Conservation (phyloP, 2,113 vertebrate species). For the Nothoprocta perdicaria region DNA sequence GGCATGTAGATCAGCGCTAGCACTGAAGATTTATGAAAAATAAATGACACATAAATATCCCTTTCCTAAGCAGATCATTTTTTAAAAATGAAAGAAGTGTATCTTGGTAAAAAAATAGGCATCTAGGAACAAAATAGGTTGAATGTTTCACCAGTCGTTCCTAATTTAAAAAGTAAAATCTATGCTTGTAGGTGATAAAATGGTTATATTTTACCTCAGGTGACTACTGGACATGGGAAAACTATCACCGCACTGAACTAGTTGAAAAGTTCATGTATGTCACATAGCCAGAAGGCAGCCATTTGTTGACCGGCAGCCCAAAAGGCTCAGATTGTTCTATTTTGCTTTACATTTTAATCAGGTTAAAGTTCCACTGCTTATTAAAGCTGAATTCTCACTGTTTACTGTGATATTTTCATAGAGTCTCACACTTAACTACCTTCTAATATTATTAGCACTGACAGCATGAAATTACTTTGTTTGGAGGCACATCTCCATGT, state of each 20-base stretch:
- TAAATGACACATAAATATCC: background rate
- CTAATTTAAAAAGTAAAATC: background rate
- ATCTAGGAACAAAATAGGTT: background rate
- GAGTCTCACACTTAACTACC: background rate
- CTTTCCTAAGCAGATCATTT: background rate
- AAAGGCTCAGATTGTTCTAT: conserved; percentile 19
- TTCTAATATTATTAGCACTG: background rate
- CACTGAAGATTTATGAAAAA: background rate
- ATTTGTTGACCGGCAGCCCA: conserved; percentile 23
- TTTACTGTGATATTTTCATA: background rate
- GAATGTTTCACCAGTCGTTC: background rate
- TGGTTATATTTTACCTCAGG: background rate
- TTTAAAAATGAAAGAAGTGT: background rate
- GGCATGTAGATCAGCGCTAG: background rate
- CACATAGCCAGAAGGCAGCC: conserved; percentile 25
- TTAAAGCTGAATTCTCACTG: background rate
- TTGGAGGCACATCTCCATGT: background rate
- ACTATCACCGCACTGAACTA: conserved; percentile 8
- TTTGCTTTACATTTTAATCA: conserved; percentile 31
- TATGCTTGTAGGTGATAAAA: background rate
- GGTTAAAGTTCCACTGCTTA: conserved; percentile 13
- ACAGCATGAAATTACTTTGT: background rate
- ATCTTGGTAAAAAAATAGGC: background rate
- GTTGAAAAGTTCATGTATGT: conserved; percentile 14
- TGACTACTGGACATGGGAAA: background rate